Percentiles rank a stretch among this genome's conserved stretches.
These are phyloP conservation scores for Nyctibius bracteatus DNA, from an alignment of 2,113 vertebrate species.

Conservation along the genomic window DNA sequence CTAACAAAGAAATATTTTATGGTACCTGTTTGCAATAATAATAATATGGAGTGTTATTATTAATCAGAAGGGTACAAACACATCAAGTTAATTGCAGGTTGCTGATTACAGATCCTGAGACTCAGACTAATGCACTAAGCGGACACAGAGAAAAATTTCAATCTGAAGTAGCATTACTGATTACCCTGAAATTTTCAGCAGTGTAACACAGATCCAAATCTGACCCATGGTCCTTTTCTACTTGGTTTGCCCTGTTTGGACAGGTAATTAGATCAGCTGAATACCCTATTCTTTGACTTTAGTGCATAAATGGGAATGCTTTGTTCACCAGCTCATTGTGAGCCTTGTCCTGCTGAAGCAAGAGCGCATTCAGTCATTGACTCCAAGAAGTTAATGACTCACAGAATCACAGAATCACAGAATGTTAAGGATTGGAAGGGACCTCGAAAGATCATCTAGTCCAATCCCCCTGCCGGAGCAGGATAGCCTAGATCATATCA, in stretches of 20 bases:
- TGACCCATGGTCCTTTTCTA: not conserved
- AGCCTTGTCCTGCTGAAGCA: not conserved
- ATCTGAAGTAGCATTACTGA: not conserved
- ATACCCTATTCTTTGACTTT: not conserved
- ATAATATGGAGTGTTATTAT: not conserved
- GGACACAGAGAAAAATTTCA: not conserved
- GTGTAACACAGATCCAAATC: not conserved
- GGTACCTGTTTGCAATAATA: not conserved
- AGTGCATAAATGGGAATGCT: not conserved
- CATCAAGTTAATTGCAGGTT: constrained; percentile 34
- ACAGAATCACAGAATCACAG: too few relatives aligned
- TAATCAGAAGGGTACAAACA: constrained; percentile 11
- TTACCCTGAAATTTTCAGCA: not conserved
- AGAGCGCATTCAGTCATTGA: not conserved
- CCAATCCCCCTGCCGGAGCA: too few relatives aligned
- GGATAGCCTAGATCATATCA: too few relatives aligned
- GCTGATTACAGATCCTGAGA: not conserved
- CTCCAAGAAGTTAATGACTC: constrained; percentile 12
- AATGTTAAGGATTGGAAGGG: too few relatives aligned
- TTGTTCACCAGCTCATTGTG: not conserved
- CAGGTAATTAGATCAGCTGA: constrained; percentile 27
- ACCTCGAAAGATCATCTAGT: too few relatives aligned
- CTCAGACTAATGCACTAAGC: not conserved
- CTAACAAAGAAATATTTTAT: constrained; percentile 58
- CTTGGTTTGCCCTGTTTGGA: not conserved